phyloP scores from a whole-genome alignment of 2,888 invertebrate species.

The Bombyx huttoni region DNA sequence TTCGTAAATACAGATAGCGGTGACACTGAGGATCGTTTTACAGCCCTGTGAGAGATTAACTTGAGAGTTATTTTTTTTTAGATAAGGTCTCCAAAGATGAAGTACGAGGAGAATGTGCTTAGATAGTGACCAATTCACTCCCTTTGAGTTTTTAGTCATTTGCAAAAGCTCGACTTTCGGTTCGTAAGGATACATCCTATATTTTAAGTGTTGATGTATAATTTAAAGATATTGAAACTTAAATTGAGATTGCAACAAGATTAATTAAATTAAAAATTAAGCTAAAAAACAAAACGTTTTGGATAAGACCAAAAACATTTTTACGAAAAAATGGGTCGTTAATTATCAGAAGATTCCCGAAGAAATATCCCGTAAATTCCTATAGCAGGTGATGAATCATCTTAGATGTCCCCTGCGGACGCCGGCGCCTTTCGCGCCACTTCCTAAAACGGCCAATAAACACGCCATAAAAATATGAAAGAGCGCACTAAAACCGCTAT shows the following conservation, averaged over 20 bases:
- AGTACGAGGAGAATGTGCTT: background rate
- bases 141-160: background rate
- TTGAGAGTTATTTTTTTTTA: background rate
- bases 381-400: slow-evolving; percentile 1
- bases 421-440: slow-evolving; percentile 36
- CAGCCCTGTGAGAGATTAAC: background rate
- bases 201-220: no score
- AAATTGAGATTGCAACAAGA: no score
- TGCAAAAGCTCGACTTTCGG: no score
- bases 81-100: background rate
- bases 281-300: background rate
- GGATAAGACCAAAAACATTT: background rate
- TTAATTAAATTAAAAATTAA: no score
- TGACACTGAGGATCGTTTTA: background rate
- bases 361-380: background rate
- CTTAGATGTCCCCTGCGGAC: slow-evolving; percentile 13
- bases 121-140: background rate
- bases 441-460: slow-evolving; percentile 64
- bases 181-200: no score
- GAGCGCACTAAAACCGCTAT: slow-evolving; percentile 60
- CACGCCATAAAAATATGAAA: slow-evolving; percentile 65
- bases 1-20: slow-evolving; percentile 1
- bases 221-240: no score
- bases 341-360: background rate
- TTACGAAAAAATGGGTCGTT: background rate